These are phyloP conservation scores for Ranitomeya imitator DNA, from an alignment of 2,113 vertebrate genomes.

Conservation along the genomic window DNA sequence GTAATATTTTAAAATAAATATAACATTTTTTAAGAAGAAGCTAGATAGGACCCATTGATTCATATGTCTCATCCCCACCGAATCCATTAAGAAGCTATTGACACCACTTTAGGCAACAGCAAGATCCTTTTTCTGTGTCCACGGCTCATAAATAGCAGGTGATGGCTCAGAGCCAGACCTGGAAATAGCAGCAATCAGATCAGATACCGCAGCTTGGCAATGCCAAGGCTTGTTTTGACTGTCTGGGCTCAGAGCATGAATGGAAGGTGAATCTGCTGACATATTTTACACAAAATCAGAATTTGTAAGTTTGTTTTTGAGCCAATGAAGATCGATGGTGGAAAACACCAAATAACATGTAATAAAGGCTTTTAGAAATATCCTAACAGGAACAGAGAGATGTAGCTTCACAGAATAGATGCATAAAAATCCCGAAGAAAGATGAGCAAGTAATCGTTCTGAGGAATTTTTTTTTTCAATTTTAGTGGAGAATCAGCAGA, in stretches of 20 bases:
- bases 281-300: not conserved
- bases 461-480: too few relatives aligned
- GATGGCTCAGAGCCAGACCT: not conserved
- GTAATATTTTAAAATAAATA: not conserved
- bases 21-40: conserved; percentile 27
- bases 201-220: not conserved
- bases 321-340: not conserved
- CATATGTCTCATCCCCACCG: conserved; percentile 4
- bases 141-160: not conserved
- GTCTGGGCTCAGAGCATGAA: not conserved
- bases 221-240: not conserved
- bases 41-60: conserved; percentile 11
- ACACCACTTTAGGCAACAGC: conserved; percentile 15
- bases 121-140: not conserved
- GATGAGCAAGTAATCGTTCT: too few relatives aligned
- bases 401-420: not conserved
- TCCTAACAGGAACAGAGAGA: not conserved
- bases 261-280: not conserved
- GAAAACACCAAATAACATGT: not conserved
- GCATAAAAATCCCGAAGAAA: too few relatives aligned
- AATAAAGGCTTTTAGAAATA: too few relatives aligned
- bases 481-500: too few relatives aligned
- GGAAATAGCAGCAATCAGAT: not conserved
- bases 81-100: conserved; percentile 32
- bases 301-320: not conserved